Conservation (phyloP, 1,140 invertebrate species). For the Bombus haemorrhoidalis region DNA sequence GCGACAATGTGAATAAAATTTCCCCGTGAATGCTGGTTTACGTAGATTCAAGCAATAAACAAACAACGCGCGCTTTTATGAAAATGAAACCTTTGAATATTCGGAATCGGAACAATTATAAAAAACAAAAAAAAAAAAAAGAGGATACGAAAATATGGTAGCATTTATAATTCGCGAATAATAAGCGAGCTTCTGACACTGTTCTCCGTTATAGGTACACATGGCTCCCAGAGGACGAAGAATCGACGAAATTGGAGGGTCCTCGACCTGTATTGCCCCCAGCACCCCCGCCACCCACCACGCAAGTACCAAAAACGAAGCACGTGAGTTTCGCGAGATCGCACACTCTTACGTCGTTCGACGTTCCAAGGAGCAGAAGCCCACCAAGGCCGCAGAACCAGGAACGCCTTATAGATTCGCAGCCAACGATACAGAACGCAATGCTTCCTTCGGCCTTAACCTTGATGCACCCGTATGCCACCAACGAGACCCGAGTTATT, state of each 20-base stretch:
- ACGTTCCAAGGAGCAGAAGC: slow-evolving; percentile 84
- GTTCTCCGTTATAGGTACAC: slow-evolving; percentile 82
- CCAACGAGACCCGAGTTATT: slow-evolving; percentile 81
- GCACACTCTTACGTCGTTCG: slow-evolving; percentile 91
- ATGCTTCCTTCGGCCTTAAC: slow-evolving; percentile 69
- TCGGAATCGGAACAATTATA: background rate
- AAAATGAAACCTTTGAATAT: background rate
- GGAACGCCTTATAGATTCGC: slow-evolving; percentile 85
- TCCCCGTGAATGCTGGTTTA: too few relatives aligned
- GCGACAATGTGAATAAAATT: background rate
- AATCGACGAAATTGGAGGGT: slow-evolving; percentile 87
- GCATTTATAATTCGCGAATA: background rate
- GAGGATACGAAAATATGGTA: background rate
- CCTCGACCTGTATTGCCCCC: slow-evolving; percentile 83
- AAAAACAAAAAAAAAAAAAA: background rate
- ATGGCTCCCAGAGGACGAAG: slow-evolving; percentile 90
- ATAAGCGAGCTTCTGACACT: background rate
- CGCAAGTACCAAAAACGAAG: slow-evolving; percentile 86
- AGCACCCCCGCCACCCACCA: slow-evolving; percentile 76
- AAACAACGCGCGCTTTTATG: background rate
- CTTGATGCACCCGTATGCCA: slow-evolving; percentile 73
- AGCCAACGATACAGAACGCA: slow-evolving; percentile 77
- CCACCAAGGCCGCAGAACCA: slow-evolving; percentile 85
- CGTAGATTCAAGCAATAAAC: background rate
- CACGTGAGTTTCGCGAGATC: slow-evolving; percentile 96